Percentiles rank a stretch among this genome's conserved stretches.
Evolutionary conservation across 2,113 vertebrate genomes (phyloP).

Genomic region (Jacana jacana): DNA sequence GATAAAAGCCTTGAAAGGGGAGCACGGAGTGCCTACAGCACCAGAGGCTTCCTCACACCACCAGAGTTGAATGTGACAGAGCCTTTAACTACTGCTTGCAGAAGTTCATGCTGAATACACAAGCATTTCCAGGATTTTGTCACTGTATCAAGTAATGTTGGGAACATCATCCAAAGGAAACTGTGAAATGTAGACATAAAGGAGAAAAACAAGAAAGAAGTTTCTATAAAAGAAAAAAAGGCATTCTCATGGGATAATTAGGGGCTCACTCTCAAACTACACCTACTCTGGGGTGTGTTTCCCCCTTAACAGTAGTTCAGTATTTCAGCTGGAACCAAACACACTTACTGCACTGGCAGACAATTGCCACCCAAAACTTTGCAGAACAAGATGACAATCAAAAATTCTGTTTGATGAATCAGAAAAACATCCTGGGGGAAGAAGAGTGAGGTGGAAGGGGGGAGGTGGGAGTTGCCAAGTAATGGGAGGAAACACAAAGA

Average conservation of each 20-base stretch:
- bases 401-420: not conserved
- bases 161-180: not conserved
- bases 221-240: not conserved
- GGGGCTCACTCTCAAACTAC: not conserved
- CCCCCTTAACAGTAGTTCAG: not conserved
- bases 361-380: not conserved
- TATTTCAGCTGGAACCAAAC: not conserved
- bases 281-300: accelerated
- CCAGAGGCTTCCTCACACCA: not conserved
- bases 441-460: not conserved
- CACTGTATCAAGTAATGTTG: not conserved
- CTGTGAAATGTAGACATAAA: not conserved
- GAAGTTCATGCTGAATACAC: not conserved
- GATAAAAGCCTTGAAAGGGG: not conserved
- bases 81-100: not conserved
- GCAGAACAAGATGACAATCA: not conserved
- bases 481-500: not conserved
- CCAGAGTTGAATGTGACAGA: not conserved
- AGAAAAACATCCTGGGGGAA: not conserved
- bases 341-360: not conserved
- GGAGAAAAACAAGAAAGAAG: not conserved
- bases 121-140: not conserved
- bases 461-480: not conserved
- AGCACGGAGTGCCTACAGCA: not conserved
- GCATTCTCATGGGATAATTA: not conserved